Base-by-base conservation (phyloP, 1,140 invertebrate species). In the Drosophila pseudoananassae region DNA sequence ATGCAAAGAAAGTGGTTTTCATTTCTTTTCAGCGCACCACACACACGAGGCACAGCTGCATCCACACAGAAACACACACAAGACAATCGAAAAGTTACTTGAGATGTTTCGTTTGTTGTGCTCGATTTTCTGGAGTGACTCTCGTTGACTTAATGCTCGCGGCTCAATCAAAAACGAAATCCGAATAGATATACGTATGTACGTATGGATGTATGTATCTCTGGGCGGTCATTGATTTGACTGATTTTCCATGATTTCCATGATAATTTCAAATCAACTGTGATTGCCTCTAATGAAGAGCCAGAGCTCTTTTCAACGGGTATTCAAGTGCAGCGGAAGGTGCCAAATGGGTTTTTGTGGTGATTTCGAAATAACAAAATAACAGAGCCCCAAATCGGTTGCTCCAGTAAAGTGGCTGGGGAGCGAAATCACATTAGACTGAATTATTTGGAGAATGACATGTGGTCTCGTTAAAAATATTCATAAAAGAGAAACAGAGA, bases 1-100 rank as follows among this genome's bases (percentile, higher is more conserved):
- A 87, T 88, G 84, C 89, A 89, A 91, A 91, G 89, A 90, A 90
- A 90, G 89, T 90, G 89, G 83, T 90, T 90, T 90, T 91, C 89
- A 90, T 91, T 90, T 90, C 85, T 90, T 85, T 87, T 71, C 78
- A 63, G 50, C 50, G 25, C 65, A 84, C 76, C 25, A 52, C 5
- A 14, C 40, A 43, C n/a, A 43, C 25, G 25, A 7, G 25, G 25
- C 25, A 84, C 76, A 68, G 80, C 72, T 79, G 25, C 63, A 61
- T 68, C 58, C 70, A 58, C 81, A 84, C 76, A 49, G 51, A 51
- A 65, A 2, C 5, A n/a, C 38, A 43, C 38, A 43, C 14, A 43
- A 43, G 14, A 43, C 7, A 17, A 27, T 46, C 38, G n/a, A 50
- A 36, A 59, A 49, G 46, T 49, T 33, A 52, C 63, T 66, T 64